These are phyloP conservation scores for Echinometra lucunter DNA, from an alignment of 53 echinoderm and acorn worm species.

Conservation along the genomic window DNA sequence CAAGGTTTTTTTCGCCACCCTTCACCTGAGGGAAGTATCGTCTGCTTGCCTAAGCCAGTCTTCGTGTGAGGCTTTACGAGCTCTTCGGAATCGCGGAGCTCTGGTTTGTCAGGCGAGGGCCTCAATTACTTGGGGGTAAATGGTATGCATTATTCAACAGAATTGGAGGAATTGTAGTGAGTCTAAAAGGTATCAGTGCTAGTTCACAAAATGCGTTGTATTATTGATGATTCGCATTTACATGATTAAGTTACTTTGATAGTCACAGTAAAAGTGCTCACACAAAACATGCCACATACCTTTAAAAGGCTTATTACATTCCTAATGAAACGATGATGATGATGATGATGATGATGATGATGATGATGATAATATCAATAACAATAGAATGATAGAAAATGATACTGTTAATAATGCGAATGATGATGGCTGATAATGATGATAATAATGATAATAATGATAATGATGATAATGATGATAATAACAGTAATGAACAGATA, in stretches of 20 bases:
- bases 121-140: neutral
- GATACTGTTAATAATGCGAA: too few species aligned
- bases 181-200: too few species aligned
- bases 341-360: too few species aligned
- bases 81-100: neutral
- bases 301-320: neutral
- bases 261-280: neutral
- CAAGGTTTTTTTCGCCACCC: slow-evolving; percentile 39
- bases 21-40: slow-evolving; percentile 35
- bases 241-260: neutral
- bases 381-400: too few species aligned
- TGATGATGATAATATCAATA: too few species aligned
- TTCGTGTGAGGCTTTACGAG: neutral
- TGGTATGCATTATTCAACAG: neutral
- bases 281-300: neutral
- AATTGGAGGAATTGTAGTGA: neutral
- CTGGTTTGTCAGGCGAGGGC: neutral
- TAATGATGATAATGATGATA: too few species aligned
- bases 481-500: too few species aligned
- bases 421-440: too few species aligned
- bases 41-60: neutral
- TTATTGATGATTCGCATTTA: neutral
- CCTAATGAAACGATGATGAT: too few species aligned
- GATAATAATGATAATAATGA: too few species aligned
- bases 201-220: neutral